Evolutionary conservation across 2,797 vertebrate species (phyloP).

Genomic region (Chelon auratus): DNA sequence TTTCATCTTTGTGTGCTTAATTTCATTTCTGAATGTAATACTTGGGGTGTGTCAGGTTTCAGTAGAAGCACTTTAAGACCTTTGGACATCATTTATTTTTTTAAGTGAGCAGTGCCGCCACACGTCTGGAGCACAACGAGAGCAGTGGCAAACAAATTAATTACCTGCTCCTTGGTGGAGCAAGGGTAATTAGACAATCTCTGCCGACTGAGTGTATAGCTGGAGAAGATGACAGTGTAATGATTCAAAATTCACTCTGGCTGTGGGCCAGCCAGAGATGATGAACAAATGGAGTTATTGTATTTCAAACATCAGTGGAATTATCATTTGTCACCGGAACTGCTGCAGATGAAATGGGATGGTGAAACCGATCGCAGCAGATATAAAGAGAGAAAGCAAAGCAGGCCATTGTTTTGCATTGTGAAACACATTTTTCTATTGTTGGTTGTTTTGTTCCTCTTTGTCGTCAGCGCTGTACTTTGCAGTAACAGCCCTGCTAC

Average conservation of each 20-base stretch:
- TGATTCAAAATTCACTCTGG: constrained; percentile 28
- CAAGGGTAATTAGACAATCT: constrained; percentile 50
- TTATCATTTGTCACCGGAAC: constrained; percentile 40
- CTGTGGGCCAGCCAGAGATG: constrained; percentile 14
- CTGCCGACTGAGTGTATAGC: constrained; percentile 20
- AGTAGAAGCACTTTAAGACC: constrained; percentile 17
- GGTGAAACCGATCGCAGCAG: constrained; percentile 4
- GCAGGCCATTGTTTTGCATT: not conserved
- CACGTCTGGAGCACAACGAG: constrained; percentile 32
- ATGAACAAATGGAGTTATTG: constrained; percentile 44
- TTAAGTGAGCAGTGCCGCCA: constrained; percentile 27
- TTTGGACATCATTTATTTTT: constrained; percentile 28
- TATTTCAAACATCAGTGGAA: constrained; percentile 39
- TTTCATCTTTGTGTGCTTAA: not conserved
- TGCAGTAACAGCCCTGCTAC: not conserved
- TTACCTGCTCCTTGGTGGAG: constrained; percentile 49
- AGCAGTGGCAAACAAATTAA: constrained; percentile 57
- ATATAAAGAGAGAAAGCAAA: constrained; percentile 8
- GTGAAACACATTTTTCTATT: not conserved
- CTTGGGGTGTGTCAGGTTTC: constrained; percentile 37
- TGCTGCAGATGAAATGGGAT: constrained; percentile 10
- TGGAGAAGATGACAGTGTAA: constrained; percentile 26
- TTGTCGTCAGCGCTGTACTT: not conserved
- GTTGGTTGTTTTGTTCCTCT: not conserved
- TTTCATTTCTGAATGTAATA: constrained; percentile 17